Percentiles rank a stretch among this genome's conserved stretches.
Evolutionary conservation across 2,797 vertebrate genomes (phyloP).

Genomic region (Cryptoblepharus egeriae): DNA sequence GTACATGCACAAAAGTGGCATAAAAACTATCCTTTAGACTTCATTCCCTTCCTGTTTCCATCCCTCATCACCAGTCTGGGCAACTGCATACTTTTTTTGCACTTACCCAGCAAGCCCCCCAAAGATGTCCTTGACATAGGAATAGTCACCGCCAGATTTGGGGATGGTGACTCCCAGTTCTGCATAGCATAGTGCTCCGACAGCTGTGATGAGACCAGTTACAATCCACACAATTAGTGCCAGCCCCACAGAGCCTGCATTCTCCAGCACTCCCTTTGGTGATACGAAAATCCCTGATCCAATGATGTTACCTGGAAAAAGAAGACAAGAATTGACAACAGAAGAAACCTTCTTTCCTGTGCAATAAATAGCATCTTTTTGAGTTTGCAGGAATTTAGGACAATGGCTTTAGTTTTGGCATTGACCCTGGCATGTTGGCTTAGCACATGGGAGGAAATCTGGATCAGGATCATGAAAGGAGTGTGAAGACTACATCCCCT

Average conservation of each 20-base stretch:
- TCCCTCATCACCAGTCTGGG: not conserved
- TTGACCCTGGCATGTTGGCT: not conserved
- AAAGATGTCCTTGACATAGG: constrained; percentile 94
- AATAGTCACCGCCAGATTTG: constrained; percentile 93
- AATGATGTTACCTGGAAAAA: constrained; percentile 88
- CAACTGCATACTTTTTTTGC: not conserved
- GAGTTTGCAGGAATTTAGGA: not conserved
- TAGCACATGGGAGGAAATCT: too few species aligned
- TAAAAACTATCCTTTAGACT: rapidly evolving
- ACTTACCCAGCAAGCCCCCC: constrained; percentile 92
- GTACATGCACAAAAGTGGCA: not conserved
- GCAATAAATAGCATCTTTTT: not conserved
- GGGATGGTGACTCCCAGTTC: constrained; percentile 94
- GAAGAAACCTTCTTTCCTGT: not conserved
- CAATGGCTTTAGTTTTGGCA: too few species aligned
- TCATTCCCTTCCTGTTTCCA: not conserved
- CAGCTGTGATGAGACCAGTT: constrained; percentile 89
- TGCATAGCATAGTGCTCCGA: constrained; percentile 92
- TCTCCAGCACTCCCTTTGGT: constrained; percentile 92
- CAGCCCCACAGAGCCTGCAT: constrained; percentile 90
- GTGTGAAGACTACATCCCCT: too few species aligned
- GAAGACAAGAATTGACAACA: not conserved
- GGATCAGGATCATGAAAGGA: too few species aligned
- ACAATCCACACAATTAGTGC: constrained; percentile 91
- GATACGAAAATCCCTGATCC: constrained; percentile 95